Base-by-base conservation (phyloP, 2,797 vertebrate species). In the Lepus oiostolus region DNA sequence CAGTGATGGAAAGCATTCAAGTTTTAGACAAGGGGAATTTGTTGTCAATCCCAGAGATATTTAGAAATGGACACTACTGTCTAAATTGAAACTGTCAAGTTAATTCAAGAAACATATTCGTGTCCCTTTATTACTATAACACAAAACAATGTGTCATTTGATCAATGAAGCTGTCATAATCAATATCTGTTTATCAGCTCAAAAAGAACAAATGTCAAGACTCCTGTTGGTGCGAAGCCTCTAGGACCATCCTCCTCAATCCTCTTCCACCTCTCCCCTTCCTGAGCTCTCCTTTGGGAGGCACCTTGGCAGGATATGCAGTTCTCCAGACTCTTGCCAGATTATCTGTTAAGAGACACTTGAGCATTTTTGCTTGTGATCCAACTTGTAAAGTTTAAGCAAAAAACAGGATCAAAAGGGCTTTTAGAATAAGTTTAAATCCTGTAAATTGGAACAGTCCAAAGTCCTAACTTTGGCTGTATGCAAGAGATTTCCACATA, bases 21-120 rank as follows among this genome's bases (percentile, higher is more conserved):
- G 28, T 4, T 89, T 89, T 80, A 76, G n/a, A 94, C 79, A 96
- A 96, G 92, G 3, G 63, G 7, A 87, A 83, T 83, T 88, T 92
- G 4, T 71, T 96, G 74, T 68, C 68, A 94, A 85, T 79, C 75
- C n/a, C n/a, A 71, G 79, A 75, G 11, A 38, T 28, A 76, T 65
- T 88, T 92, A 82, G 35, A 5, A 84, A 63, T 85, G 16, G 67
- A 38, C 42, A 21, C 75, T 94, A 19, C 85, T 71, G 68, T 72
- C 76, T 79, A 91, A 70, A 93, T 58, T 63, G 65, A 54, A 80
- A 22, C 67, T 87, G 70, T 86, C 89, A 96, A 62, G 62, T 95
- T 91, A 68, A 85, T 82, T 60, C 30, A 47, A 95, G 84, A 96
- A 35, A 30, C 72, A 30, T 68, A 90, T 88, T 85, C 70, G 76